phyloP scores from a whole-genome alignment of 2,113 vertebrate species.

The Leptosomus discolor region DNA sequence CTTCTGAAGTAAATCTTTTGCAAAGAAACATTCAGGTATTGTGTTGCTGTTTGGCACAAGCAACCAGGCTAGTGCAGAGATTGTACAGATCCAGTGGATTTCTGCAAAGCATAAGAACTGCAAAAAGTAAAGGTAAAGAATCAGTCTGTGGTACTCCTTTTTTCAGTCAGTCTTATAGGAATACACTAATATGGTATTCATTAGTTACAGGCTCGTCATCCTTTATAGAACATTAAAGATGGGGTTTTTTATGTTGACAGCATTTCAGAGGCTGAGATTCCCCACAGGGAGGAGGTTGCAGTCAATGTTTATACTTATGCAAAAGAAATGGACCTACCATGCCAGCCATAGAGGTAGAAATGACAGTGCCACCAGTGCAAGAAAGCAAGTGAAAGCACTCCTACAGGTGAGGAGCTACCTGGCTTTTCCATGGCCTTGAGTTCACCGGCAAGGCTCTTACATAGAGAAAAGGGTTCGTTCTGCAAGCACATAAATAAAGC shows the following conservation, averaged over 20 bases:
- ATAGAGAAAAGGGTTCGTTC: neutral
- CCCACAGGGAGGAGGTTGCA: neutral
- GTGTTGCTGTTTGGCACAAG: neutral
- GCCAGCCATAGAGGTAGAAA: neutral
- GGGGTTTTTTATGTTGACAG: neutral
- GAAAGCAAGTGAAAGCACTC: neutral
- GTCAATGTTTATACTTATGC: neutral
- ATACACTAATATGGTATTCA: rapidly evolving
- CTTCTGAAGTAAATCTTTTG: neutral
- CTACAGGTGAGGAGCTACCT: neutral
- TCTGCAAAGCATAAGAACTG: neutral
- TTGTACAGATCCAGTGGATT: rapidly evolving
- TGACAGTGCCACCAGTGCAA: too few species aligned
- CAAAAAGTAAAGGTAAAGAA: neutral
- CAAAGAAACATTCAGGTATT: neutral
- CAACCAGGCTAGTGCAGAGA: neutral
- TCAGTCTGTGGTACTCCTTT: neutral
- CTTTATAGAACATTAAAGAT: neutral
- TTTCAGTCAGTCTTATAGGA: neutral
- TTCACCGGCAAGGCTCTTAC: neutral
- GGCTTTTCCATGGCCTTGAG: neutral
- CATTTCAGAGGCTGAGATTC: neutral
- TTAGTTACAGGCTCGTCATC: too few species aligned
- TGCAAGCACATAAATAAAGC: neutral
- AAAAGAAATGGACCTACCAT: neutral